Evolutionary conservation across 1,140 invertebrate genomes (phyloP), one percentile per base, ranked within the genome.

Genomic region (Hesperophylax magnus): DNA sequence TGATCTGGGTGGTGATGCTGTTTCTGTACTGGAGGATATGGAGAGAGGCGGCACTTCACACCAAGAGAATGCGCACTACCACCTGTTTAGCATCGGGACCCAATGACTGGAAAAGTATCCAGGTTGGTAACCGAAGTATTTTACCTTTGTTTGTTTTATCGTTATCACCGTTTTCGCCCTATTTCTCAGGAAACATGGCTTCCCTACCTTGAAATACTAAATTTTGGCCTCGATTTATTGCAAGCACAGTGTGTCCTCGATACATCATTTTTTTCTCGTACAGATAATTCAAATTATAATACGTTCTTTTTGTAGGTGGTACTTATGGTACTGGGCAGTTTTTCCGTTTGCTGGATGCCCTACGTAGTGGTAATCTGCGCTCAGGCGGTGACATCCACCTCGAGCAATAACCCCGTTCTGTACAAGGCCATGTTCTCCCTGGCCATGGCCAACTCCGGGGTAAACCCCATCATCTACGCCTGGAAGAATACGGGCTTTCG

Each of bases 401-500:
- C 88, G 7, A 86, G 89, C 56, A 89, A 91, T 79, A 91, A 88
- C 79, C 88, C 90, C 27, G 87, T 92, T 56, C 87, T 92, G 27
- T 95, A 95, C 87, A 93, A 94, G 84, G 87, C 92, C 0, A 91
- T 93, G 20, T 94, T 94, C 77, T 93, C 93, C 2, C 88, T 96
- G 60, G 94, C 94, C 4, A 92, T 95, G 85, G 91, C 92, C 47
- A 95, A 95, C 87, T 95, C 94, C 1, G 93, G 93, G 7, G 92
- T 95, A 75, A 96, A 96, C 86, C 94, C 95, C 2, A 87, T 95
- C 17, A 95, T 95, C 83, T 96, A 96, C 87, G 94, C 94, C 14
- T 96, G 95, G 95, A 96, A 96, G 87, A 95, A 95, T 85, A 89
- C 91, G 7, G 94, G 93, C 61, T 95, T 95, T 84, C 92, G 94